A percentile compares a stretch with the other conserved stretches of the same genome.
Conservation (phyloP, 2,113 vertebrate species). For the Ammodytes dubius region DNA sequence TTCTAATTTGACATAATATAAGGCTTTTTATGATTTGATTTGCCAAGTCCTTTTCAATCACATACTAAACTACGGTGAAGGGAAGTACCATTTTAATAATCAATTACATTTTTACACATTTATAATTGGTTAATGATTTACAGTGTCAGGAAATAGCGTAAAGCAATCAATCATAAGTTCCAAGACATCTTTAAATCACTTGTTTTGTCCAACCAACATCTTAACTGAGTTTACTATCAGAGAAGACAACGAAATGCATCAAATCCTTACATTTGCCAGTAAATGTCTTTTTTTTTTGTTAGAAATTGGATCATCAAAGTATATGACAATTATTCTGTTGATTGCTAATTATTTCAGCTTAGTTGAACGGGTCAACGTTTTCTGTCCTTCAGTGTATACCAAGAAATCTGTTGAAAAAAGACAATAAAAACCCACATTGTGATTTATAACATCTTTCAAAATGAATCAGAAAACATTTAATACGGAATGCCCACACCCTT, state of each 20-base stretch:
- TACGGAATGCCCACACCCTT: too few species aligned
- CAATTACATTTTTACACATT: neutral
- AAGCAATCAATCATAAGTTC: neutral
- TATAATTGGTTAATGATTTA: neutral
- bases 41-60: neutral
- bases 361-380: neutral
- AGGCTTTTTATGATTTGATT: neutral
- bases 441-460: neutral
- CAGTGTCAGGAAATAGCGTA: neutral
- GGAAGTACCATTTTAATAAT: neutral
- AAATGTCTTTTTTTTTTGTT: neutral
- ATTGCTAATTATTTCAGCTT: neutral
- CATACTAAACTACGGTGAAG: neutral
- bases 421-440: too few species aligned
- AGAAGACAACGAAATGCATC: neutral
- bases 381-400: neutral
- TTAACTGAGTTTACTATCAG: neutral
- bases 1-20: neutral
- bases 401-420: neutral
- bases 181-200: neutral
- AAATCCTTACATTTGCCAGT: neutral
- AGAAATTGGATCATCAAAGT: neutral
- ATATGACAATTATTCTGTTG: too few species aligned
- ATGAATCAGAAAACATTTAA: neutral
- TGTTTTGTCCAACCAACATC: neutral